phyloP scores from a whole-genome alignment of 2,888 invertebrate genomes.

The Brassicogethes aeneus region DNA sequence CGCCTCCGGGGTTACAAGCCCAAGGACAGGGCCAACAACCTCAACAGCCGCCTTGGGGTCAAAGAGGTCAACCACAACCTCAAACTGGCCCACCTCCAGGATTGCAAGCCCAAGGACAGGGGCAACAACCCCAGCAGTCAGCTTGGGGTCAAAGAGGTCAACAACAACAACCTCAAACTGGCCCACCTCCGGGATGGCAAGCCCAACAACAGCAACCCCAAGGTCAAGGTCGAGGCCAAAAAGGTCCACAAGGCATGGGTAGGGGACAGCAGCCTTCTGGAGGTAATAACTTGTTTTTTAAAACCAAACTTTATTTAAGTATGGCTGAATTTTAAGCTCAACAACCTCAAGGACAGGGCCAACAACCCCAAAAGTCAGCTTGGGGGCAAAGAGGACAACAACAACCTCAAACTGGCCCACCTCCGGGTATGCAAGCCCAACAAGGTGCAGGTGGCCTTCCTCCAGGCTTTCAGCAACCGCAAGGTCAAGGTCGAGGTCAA shows the following conservation, averaged over 20 bases:
- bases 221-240: neutral
- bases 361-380: constrained; percentile 1
- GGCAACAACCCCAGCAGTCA: constrained; percentile 8
- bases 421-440: too few species aligned
- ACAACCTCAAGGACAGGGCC: constrained; percentile 7
- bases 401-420: too few species aligned
- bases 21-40: constrained; percentile 8
- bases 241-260: too few species aligned
- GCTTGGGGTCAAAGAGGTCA: constrained; percentile 4
- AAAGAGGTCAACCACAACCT: constrained; percentile 5
- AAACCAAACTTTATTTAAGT: constrained; percentile 1
- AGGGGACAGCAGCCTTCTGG: too few species aligned
- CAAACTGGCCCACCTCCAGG: constrained; percentile 3
- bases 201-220: constrained; percentile 9
- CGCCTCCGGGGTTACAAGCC: too few species aligned
- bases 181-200: too few species aligned
- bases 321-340: neutral
- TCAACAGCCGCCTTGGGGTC: constrained; percentile 8
- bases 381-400: constrained; percentile 3
- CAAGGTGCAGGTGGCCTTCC: neutral
- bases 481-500: neutral
- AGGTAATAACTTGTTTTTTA: too few species aligned
- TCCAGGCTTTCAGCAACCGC: neutral
- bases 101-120: constrained; percentile 4
- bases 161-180: constrained; percentile 5